Conservation (phyloP, 1,140 invertebrate genomes). For the Drosophila sturtevanti region DNA sequence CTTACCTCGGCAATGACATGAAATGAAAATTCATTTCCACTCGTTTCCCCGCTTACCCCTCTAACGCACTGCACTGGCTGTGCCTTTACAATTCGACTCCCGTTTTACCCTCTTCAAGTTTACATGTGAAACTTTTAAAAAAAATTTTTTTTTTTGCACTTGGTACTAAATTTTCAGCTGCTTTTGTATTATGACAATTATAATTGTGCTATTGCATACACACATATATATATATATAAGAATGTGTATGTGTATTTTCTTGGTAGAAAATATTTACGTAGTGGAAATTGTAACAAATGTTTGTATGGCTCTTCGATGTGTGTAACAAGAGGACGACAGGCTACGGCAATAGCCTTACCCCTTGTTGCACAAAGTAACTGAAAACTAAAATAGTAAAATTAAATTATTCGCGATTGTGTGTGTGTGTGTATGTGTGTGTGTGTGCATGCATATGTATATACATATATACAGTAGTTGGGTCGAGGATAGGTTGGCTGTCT, state of each 20-base stretch:
- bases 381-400: constrained; percentile 76
- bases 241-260: constrained; percentile 45
- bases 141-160: constrained; percentile 50
- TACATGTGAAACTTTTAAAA: constrained; percentile 47
- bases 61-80: no score
- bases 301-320: constrained; percentile 52
- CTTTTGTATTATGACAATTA: constrained; percentile 80
- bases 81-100: background rate
- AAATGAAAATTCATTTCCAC: background rate
- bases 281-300: constrained; percentile 79
- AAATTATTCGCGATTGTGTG: constrained; percentile 49
- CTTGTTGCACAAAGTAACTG: constrained; percentile 74
- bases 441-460: background rate
- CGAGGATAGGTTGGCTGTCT: constrained; percentile 39
- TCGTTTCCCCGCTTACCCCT: background rate
- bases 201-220: constrained; percentile 72
- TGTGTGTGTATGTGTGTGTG: constrained; percentile 16
- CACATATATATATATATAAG: constrained; percentile 12
- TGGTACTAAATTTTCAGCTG: constrained; percentile 77
- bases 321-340: constrained; percentile 11
- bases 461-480: background rate
- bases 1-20: background rate
- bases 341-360: constrained; percentile 27
- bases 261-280: constrained; percentile 77
- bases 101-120: background rate